Evolutionary conservation across 2,888 invertebrate genomes (phyloP), one percentile per base, ranked within the genome.

Genomic region (Synanthedon tipuliformis): DNA sequence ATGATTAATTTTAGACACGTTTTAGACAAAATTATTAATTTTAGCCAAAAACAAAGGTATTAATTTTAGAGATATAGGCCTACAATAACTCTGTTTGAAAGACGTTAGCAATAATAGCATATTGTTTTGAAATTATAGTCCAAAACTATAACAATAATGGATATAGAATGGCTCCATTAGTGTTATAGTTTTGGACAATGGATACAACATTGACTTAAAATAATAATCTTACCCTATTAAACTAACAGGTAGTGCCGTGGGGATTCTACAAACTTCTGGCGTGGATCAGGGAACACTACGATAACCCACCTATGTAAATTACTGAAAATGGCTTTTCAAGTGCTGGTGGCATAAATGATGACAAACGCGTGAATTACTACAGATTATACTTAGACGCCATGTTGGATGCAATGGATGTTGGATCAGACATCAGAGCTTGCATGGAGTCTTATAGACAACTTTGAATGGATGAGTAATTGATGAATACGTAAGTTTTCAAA

Each of bases 311-410:
- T 0, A 52, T 66, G 40, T 54, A 53, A 10, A 68, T 89, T 2
- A 84, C 86, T 1, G 90, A 90, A 64, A 89, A 88, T 59, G 89
- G 89, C 3, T 75, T 69, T 59, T 70, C 78, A 50, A 81, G 82
- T 50, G 49, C 52, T 1, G 81, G 74, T 23, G 67, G 69, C 12
- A 57, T 75, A 4, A 58, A 72, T 5, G 88, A 89, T 62, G 56
- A 60, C 0, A 71, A 70, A 15, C 62, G 84, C 49, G 62, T 80
- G 27, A 52, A 63, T 3, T 80, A 74, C 62, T 56, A 71, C 5
- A 64, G 71, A 57, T 56, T 58, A 3, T 78, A 84, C 55, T 58
- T 86, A n/a, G 56, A 66, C 15, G 75, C 76, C 48, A 52, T 74
- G 54, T 50, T 71, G 34, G 64, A 69, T 40, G 74, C 73, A 3